A percentile compares a stretch with the other conserved stretches of the same genome.
These are phyloP conservation scores for Ispidina lecontei DNA, from an alignment of 2,797 vertebrate genomes.

Conservation along the genomic window DNA sequence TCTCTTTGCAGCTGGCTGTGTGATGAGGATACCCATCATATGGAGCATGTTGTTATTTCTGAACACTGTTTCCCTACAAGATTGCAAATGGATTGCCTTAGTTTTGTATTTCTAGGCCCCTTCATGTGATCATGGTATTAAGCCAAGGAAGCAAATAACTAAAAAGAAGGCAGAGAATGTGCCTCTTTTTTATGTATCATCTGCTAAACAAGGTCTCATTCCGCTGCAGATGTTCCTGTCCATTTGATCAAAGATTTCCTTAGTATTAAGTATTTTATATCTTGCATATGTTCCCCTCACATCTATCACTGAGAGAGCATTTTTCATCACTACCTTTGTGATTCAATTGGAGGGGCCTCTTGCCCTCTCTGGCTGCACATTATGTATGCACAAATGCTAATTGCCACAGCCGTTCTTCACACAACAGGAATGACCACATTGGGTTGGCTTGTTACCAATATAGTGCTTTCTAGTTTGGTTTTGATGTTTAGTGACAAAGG, in stretches of 20 bases:
- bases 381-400: too few species aligned
- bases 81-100: accelerated
- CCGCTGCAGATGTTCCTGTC: not conserved
- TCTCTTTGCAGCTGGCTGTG: not conserved
- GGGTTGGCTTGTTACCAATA: not conserved
- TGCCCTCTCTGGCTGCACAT: not conserved
- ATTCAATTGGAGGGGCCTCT: not conserved
- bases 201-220: not conserved
- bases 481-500: not conserved
- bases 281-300: not conserved
- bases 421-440: accelerated
- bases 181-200: not conserved
- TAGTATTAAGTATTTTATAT: not conserved
- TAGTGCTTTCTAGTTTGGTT: not conserved
- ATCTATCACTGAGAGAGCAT: accelerated
- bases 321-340: not conserved
- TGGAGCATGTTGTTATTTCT: accelerated
- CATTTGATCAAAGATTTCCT: not conserved
- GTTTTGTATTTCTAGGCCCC: not conserved
- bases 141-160: not conserved
- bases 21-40: not conserved
- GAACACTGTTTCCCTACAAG: not conserved
- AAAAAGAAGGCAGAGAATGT: not conserved
- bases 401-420: accelerated
- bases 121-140: not conserved